Evolutionary conservation across 2,888 invertebrate species (phyloP).

Genomic region (Crocallis elinguaria): DNA sequence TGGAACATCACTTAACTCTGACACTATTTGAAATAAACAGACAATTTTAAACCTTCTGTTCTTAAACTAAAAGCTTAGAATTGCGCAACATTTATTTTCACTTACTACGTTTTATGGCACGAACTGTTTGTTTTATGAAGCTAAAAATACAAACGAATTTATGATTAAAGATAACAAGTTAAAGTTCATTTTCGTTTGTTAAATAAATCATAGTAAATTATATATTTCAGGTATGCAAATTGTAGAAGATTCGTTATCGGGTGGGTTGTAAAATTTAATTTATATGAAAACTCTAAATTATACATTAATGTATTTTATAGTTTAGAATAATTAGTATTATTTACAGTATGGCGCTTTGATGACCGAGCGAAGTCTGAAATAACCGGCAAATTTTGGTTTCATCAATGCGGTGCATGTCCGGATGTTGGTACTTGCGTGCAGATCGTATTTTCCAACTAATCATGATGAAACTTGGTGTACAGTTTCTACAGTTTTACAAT

Average conservation of each 20-base stretch:
- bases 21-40: conserved; percentile 32
- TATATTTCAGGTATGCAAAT: conserved; percentile 11
- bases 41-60: neutral
- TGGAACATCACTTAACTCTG: conserved; percentile 58
- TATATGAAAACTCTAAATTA: too few relatives aligned
- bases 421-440: too few relatives aligned
- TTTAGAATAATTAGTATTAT: too few relatives aligned
- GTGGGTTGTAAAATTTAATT: conserved; percentile 3
- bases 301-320: too few relatives aligned
- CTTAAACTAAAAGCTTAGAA: neutral
- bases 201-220: conserved; percentile 13
- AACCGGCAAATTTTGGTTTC: too few relatives aligned
- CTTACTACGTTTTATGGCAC: neutral
- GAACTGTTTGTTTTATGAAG: conserved; percentile 12
- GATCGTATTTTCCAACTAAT: too few relatives aligned
- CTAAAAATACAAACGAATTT: neutral
- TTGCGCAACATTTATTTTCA: neutral
- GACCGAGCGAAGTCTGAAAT: too few relatives aligned
- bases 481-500: too few relatives aligned
- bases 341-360: too few relatives aligned
- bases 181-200: conserved; percentile 1
- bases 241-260: conserved; percentile 5
- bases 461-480: too few relatives aligned
- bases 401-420: too few relatives aligned
- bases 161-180: neutral